phyloP scores from a whole-genome alignment of 1,140 invertebrate species.

The Apis cerana region DNA sequence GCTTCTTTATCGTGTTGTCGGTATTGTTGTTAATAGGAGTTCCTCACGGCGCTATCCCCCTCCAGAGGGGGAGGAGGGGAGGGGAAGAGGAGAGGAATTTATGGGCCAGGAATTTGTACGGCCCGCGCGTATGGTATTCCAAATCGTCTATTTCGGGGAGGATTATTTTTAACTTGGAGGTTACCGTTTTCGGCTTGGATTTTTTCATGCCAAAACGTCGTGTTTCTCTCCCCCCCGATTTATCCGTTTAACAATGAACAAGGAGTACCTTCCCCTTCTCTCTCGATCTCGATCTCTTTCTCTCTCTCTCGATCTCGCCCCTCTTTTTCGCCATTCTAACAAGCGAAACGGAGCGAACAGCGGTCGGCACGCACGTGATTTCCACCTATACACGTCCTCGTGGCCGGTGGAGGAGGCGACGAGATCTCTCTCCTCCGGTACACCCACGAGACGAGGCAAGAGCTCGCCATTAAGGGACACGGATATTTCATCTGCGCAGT shows the following conservation, averaged over 20 bases:
- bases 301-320: no score
- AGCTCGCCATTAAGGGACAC: constrained; percentile 72
- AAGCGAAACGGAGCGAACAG: constrained; percentile 23
- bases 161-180: no score
- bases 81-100: constrained; percentile 4
- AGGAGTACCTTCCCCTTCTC: no score
- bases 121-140: neutral
- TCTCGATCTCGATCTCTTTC: neutral
- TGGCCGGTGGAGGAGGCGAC: constrained; percentile 47
- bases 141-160: neutral
- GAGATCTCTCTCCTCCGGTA: constrained; percentile 44
- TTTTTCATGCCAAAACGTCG: neutral
- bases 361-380: constrained; percentile 21
- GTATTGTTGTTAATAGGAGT: constrained; percentile 49
- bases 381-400: constrained; percentile 33
- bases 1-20: constrained; percentile 52
- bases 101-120: constrained; percentile 33
- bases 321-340: neutral
- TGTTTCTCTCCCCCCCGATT: no score
- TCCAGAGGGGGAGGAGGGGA: no score
- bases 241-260: no score
- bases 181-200: neutral
- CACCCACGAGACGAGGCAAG: constrained; percentile 54
- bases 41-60: neutral
- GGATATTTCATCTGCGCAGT: constrained; percentile 78